Evolutionary conservation across 2,797 vertebrate genomes (phyloP), one percentile per base, ranked within the genome.

Genomic region (Neopelma chrysocephalum): DNA sequence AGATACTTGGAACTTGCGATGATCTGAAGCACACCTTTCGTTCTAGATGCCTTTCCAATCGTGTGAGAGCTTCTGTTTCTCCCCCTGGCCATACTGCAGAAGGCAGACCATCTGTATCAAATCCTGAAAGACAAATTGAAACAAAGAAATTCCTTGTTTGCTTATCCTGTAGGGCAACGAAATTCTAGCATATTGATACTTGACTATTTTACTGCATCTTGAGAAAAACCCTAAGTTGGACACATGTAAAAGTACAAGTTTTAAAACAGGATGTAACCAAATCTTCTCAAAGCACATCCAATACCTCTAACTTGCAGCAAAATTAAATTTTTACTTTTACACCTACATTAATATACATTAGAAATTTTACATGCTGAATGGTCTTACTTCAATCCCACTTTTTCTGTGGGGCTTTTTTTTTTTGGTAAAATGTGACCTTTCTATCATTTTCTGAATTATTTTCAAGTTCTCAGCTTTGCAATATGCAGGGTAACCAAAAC

Each of bases 1-100:
- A 92, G 51, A 26, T 77, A 32, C 1, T 29, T 86, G 56, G 38
- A 8, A 71, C 45, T 71, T 73, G 51, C 17, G 64, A 48, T 22
- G 20, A 88, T 82, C 14, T 78, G 45, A 54, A 91, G 93, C 75
- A 56, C 93, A 99, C 99, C 98, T 99, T 99, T 95, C 99, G 98
- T 97, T 99, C 99, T 91, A 99, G 98, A 89, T 99, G 99, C 48
- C 99, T 98, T 97, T 99, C 99, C 76, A 99, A 65, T 89, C 99
- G 98, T 65, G 99, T 98, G 54, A 99, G 99, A 62, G 99, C 99
- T 97, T 99, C 99, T 3, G 99, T 99, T 97, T 99, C 99, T 96
- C 99, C 99, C 29, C 99, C 99, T 19, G 99, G 99, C 99, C 99
- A 99, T 2, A 99, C 98, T 29, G 99, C 99, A 87, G 98, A 98